phyloP scores from a whole-genome alignment of 2,888 invertebrate species.

The Boloria selene region DNA sequence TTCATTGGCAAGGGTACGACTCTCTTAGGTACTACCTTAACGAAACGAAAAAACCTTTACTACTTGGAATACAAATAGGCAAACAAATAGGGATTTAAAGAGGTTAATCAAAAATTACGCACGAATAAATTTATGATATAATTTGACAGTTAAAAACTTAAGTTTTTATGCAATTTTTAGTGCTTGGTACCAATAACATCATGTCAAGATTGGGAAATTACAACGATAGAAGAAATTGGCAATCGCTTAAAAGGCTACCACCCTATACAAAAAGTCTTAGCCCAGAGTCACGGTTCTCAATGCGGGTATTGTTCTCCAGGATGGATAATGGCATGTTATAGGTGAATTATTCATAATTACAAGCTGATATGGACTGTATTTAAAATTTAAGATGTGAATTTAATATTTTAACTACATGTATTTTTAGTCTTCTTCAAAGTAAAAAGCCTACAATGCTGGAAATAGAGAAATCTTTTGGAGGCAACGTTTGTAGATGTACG shows the following conservation, averaged over 20 bases:
- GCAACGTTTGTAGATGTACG: conserved; percentile 89
- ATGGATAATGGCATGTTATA: conserved; percentile 87
- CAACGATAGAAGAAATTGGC: conserved; percentile 88
- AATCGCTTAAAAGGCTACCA: conserved; percentile 84
- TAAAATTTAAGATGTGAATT: too few species aligned
- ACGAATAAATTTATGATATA: background rate
- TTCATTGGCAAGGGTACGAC: too few species aligned
- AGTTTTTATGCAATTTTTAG: conserved; percentile 50
- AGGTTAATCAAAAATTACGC: too few species aligned
- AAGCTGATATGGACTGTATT: background rate
- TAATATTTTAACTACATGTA: background rate
- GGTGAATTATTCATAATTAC: conserved; percentile 56
- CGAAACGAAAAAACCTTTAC: too few species aligned
- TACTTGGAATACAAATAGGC: too few species aligned
- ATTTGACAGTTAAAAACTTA: background rate
- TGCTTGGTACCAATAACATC: conserved; percentile 84
- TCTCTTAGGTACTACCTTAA: too few species aligned
- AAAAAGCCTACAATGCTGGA: conserved; percentile 80
- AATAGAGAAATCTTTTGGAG: conserved; percentile 86
- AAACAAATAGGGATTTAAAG: too few species aligned
- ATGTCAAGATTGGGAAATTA: conserved; percentile 84
- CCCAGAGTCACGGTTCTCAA: conserved; percentile 84
- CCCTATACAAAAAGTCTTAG: conserved; percentile 82
- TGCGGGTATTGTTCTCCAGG: conserved; percentile 89
- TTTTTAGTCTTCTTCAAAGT: conserved; percentile 24